Conservation (phyloP, 2,888 invertebrate species). For the Amiota communis region DNA sequence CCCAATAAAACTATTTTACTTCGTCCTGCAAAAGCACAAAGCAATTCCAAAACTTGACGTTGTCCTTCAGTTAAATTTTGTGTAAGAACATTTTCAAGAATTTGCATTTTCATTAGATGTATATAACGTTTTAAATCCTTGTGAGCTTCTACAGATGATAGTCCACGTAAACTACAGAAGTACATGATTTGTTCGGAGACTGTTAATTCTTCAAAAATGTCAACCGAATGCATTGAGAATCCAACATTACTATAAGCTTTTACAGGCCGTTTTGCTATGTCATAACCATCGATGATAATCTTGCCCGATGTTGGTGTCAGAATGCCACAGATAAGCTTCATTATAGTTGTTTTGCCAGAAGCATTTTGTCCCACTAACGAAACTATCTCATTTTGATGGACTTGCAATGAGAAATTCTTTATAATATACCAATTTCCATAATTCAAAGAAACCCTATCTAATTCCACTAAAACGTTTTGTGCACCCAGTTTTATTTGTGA, state of each 20-base stretch:
- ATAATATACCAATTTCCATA: slow-evolving; percentile 32
- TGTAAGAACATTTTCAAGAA: slow-evolving; percentile 6
- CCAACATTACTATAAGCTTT: slow-evolving; percentile 36
- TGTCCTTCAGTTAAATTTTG: slow-evolving; percentile 39
- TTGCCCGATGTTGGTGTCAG: slow-evolving; percentile 37
- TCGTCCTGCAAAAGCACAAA: slow-evolving; percentile 53
- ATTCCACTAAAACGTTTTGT: slow-evolving; percentile 39
- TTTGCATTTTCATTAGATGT: slow-evolving; percentile 22
- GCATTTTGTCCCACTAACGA: slow-evolving; percentile 50
- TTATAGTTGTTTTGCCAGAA: slow-evolving; percentile 46
- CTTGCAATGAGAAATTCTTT: slow-evolving; percentile 36
- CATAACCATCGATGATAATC: slow-evolving; percentile 36
- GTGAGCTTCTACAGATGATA: slow-evolving; percentile 22
- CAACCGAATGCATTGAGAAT: slow-evolving; percentile 15
- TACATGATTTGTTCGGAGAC: slow-evolving; percentile 46
- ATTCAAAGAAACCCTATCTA: slow-evolving; percentile 45
- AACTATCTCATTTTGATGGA: slow-evolving; percentile 44
- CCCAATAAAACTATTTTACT: slow-evolving; percentile 45
- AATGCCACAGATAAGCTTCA: slow-evolving; percentile 41
- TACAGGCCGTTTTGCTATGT: not conserved
- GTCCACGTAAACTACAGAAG: slow-evolving; percentile 46
- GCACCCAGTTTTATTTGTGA: not conserved
- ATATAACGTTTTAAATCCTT: slow-evolving; percentile 37
- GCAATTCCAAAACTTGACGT: slow-evolving; percentile 38
- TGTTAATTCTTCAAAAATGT: slow-evolving; percentile 41